Percentiles rank a stretch among this genome's conserved stretches.
phyloP scores from a whole-genome alignment of 2,888 invertebrate genomes.

The Caenorhabditis sinica region DNA sequence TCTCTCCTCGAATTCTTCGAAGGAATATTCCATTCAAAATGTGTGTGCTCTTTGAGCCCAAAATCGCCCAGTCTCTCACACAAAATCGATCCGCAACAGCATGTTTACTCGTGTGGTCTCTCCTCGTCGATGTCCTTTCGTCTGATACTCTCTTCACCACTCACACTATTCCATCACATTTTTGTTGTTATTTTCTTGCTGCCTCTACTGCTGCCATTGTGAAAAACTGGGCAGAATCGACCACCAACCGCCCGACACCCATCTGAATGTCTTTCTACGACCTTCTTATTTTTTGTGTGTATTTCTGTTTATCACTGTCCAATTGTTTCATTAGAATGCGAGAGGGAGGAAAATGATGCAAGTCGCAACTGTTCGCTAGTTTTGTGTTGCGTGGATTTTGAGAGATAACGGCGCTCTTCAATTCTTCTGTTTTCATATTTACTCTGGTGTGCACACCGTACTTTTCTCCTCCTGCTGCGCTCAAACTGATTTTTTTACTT shows the following conservation, averaged over 20 bases:
- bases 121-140: conserved; percentile 34
- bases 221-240: conserved; percentile 12
- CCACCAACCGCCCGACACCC: conserved; percentile 19
- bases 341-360: conserved; percentile 26
- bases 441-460: conserved; percentile 11
- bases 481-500: conserved; percentile 17
- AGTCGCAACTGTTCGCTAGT: conserved; percentile 35
- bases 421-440: conserved; percentile 16
- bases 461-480: background rate
- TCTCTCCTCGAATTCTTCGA: background rate
- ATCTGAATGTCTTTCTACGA: background rate
- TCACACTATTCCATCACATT: conserved; percentile 6
- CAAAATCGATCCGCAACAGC: conserved; percentile 52
- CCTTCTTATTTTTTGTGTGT: conserved; percentile 5
- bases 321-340: background rate
- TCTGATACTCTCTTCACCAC: conserved; percentile 23
- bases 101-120: conserved; percentile 58
- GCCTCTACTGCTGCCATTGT: conserved; percentile 18
- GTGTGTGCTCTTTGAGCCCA: background rate
- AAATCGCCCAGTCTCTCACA: background rate
- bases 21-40: background rate
- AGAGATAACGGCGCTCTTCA: conserved; percentile 26
- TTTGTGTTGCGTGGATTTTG: conserved; percentile 35
- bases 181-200: conserved; percentile 44
- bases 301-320: conserved; percentile 27